phyloP scores from a whole-genome alignment of 2,113 vertebrate species.

The Gallinago paraguaiae region DNA sequence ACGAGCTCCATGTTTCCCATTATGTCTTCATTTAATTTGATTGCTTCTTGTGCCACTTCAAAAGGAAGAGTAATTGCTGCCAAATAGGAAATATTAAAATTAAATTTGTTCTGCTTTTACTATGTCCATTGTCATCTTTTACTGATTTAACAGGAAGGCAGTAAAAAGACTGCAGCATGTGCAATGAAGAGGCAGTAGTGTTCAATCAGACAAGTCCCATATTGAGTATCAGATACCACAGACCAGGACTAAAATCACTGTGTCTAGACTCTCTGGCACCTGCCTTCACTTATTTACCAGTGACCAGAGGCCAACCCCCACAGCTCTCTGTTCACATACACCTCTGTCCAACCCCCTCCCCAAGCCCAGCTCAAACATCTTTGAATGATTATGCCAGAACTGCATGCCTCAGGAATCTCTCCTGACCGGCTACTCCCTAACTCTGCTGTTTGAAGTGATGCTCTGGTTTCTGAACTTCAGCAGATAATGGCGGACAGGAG shows the following conservation, averaged over 20 bases:
- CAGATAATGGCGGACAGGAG: constrained; percentile 82
- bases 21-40: constrained; percentile 79
- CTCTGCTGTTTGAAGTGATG: constrained; percentile 84
- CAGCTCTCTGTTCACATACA: constrained; percentile 73
- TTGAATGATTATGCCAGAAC: constrained; percentile 87
- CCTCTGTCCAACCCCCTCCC: constrained; percentile 70
- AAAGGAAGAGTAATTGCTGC: constrained; percentile 77
- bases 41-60: constrained; percentile 77
- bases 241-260: constrained; percentile 91
- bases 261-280: constrained; percentile 99
- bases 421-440: constrained; percentile 77
- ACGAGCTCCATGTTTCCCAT: constrained; percentile 63
- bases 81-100: constrained; percentile 84
- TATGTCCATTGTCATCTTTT: constrained; percentile 79
- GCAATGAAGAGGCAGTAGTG: constrained; percentile 85
- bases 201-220: constrained; percentile 89
- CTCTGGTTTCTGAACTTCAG: constrained; percentile 82
- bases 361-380: constrained; percentile 77
- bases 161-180: constrained; percentile 80
- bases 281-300: constrained; percentile 96
- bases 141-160: constrained; percentile 91
- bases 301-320: constrained; percentile 89
- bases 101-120: constrained; percentile 82
- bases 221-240: constrained; percentile 96
- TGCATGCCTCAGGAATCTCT: constrained; percentile 81